Conservation (phyloP, 2,888 invertebrate species). For the Latrodectus hesperus region DNA sequence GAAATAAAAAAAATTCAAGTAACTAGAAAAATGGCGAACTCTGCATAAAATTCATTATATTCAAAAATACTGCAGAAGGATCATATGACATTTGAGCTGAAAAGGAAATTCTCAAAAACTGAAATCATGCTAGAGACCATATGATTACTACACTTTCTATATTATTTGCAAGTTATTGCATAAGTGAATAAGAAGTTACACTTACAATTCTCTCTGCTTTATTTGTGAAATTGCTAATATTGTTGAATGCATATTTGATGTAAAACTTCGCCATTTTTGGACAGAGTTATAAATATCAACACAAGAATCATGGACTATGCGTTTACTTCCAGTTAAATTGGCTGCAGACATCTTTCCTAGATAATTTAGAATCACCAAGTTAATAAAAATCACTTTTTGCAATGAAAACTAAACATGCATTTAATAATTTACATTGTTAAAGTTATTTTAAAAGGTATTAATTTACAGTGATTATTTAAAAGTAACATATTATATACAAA, state of each 20-base stretch:
- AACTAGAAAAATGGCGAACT: too few species aligned
- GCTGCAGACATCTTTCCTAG: not conserved
- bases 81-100: too few species aligned
- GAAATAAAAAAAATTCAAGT: too few species aligned
- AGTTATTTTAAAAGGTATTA: not conserved
- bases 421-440: too few species aligned
- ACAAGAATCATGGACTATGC: constrained; percentile 41
- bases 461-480: not conserved
- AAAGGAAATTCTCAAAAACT: too few species aligned
- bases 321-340: constrained; percentile 46
- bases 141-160: not conserved
- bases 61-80: too few species aligned
- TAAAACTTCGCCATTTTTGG: constrained; percentile 36
- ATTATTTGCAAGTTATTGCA: not conserved
- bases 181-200: not conserved
- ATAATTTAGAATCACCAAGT: too few species aligned
- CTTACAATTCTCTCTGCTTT: constrained; percentile 41
- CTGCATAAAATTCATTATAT: too few species aligned
- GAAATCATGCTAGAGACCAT: too few species aligned
- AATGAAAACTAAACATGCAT: too few species aligned
- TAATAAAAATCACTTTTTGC: too few species aligned
- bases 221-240: constrained; percentile 23
- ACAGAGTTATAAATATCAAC: constrained; percentile 29
- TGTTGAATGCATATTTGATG: constrained; percentile 6
- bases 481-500: too few species aligned